These are phyloP conservation scores for Ochotona curzoniae DNA, from an alignment of 2,113 vertebrate species.

Conservation along the genomic window DNA sequence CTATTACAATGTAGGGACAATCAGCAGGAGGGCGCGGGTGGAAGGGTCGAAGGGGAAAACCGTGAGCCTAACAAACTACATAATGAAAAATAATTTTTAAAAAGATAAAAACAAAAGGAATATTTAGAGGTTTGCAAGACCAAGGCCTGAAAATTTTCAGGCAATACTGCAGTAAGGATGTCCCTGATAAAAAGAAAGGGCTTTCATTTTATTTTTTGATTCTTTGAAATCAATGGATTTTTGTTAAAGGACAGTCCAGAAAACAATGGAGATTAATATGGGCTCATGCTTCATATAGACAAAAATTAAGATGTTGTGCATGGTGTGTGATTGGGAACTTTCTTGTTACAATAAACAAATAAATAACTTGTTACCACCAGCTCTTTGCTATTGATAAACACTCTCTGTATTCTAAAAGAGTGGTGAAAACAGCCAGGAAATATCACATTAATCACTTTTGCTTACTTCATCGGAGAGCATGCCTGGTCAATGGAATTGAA, in stretches of 20 bases:
- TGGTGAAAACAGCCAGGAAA: background rate
- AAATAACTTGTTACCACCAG: background rate
- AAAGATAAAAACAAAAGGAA: background rate
- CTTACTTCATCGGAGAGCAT: background rate
- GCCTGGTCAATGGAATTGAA: background rate
- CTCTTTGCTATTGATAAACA: background rate
- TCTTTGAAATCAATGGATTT: background rate
- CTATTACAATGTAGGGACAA: no score
- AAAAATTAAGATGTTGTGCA: background rate
- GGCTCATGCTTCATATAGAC: background rate
- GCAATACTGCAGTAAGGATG: background rate
- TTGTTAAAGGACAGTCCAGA: background rate
- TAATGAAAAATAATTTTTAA: no score
- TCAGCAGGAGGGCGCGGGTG: no score
- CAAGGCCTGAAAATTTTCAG: background rate
- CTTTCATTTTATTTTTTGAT: background rate
- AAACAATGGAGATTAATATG: background rate
- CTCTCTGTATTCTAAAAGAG: background rate
- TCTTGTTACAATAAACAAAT: background rate
- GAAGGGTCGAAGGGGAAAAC: no score
- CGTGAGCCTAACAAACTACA: no score
- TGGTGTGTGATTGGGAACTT: background rate
- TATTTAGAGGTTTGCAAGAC: background rate
- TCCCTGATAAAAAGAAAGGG: background rate
- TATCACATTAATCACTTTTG: background rate